Conservation (phyloP, 2,888 invertebrate species). For the Chaetoderma sp. region DNA sequence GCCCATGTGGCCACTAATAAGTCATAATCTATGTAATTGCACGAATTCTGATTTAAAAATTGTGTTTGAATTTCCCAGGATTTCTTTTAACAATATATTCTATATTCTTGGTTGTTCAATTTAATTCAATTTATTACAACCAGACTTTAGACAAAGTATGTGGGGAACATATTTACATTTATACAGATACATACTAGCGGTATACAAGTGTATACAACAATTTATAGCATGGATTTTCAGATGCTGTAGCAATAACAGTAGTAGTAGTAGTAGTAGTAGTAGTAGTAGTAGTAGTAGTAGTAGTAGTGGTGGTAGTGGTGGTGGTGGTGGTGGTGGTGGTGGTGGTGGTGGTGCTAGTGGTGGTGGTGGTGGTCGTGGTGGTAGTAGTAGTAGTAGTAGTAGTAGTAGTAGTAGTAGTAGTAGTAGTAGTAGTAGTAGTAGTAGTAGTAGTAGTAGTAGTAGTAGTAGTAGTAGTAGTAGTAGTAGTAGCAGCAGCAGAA, state of each 20-base stretch:
- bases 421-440: constrained; percentile 26
- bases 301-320: constrained; percentile 14
- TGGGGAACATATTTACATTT: no score
- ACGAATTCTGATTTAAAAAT: no score
- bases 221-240: no score
- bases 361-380: constrained; percentile 11
- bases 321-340: constrained; percentile 12
- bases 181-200: no score
- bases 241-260: constrained; percentile 6
- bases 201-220: no score
- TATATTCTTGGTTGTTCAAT: no score
- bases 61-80: no score
- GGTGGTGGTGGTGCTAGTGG: no score
- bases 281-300: constrained; percentile 1
- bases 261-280: constrained; percentile 12
- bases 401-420: constrained; percentile 21
- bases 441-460: constrained; percentile 26
- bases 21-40: no score
- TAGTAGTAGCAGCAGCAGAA: constrained; percentile 6
- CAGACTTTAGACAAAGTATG: no score
- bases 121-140: no score
- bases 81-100: neutral
- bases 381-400: constrained; percentile 21
- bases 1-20: no score
- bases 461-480: constrained; percentile 11